Evolutionary conservation across 2,797 vertebrate genomes (phyloP), one percentile per base, ranked within the genome.

Genomic region (Glossophaga mutica): DNA sequence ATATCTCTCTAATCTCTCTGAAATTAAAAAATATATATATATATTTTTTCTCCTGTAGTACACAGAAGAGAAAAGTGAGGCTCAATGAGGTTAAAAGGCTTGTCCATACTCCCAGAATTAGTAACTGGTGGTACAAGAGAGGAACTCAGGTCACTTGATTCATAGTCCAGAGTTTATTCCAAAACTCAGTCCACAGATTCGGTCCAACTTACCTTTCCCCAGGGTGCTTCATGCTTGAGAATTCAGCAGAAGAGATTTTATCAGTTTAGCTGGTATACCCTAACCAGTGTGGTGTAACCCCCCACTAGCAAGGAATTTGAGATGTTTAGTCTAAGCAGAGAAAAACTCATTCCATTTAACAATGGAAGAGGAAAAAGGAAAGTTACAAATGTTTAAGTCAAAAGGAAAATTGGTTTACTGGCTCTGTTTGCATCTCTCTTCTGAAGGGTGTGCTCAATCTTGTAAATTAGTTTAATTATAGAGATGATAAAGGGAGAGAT

Each of bases 241-340:
- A 97, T 92, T 94, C 74, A 93, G 73, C 48, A 92, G 55, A 96
- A 94, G 70, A 97, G 77, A 93, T 88, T 97, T 96, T 91, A 97
- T 96, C 94, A 39, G 34, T 79, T 65, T 48, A 70, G 29, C 55
- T 84, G 34, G 62, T 92, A 55, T 70, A 79, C 55, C 57, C 26
- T 52, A 94, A 86, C 57, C 86, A 90, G 34, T 95, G 87, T 92
- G 81, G 84, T 93, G 55, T 83, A 92, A 95, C 73, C 87, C 90
- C 76, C 81, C 2, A 77, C 90, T 90, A 84, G 86, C 78, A 88
- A 96, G 92, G 82, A 97, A 97, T 96, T 94, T 88, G 50, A 94
- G 48, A 89, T 94, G 78, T 91, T 94, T 95, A 91, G 82, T 39
- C 39, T 88, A 73, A 82, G 88, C 77, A 34, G 85, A 57, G 77